Percentiles rank a stretch among this genome's conserved stretches.
These are phyloP conservation scores for Ciconia boyciana DNA, from an alignment of 2,113 vertebrate genomes.

Conservation along the genomic window DNA sequence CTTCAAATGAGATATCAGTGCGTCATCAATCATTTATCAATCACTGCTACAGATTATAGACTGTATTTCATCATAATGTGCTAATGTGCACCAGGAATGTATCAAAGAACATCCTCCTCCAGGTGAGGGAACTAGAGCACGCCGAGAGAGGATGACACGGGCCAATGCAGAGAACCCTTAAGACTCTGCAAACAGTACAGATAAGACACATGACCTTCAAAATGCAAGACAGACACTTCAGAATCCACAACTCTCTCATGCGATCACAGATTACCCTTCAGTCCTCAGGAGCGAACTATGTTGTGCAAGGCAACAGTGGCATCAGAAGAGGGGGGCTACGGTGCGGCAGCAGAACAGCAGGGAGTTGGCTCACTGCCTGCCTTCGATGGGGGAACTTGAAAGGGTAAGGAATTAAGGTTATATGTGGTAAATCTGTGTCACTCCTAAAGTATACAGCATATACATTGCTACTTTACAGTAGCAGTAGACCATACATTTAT, in stretches of 20 bases:
- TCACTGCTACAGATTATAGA: not conserved
- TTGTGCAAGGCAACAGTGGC: not conserved
- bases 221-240: not conserved
- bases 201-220: not conserved
- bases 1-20: not conserved
- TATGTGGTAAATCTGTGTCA: not conserved
- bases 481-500: not conserved
- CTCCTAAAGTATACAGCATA: not conserved
- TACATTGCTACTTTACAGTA: not conserved
- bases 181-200: not conserved
- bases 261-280: not conserved
- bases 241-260: not conserved
- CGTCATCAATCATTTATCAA: not conserved
- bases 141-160: not conserved
- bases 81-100: accelerated
- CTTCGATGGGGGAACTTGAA: accelerated
- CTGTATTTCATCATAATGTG: not conserved
- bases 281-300: not conserved
- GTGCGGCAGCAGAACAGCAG: not conserved
- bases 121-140: not conserved
- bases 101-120: not conserved
- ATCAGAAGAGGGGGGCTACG: not conserved
- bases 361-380: accelerated
- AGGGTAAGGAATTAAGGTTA: not conserved
- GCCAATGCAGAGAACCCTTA: not conserved